phyloP scores from a whole-genome alignment of 2,113 vertebrate species.

The Grantiella picta region DNA sequence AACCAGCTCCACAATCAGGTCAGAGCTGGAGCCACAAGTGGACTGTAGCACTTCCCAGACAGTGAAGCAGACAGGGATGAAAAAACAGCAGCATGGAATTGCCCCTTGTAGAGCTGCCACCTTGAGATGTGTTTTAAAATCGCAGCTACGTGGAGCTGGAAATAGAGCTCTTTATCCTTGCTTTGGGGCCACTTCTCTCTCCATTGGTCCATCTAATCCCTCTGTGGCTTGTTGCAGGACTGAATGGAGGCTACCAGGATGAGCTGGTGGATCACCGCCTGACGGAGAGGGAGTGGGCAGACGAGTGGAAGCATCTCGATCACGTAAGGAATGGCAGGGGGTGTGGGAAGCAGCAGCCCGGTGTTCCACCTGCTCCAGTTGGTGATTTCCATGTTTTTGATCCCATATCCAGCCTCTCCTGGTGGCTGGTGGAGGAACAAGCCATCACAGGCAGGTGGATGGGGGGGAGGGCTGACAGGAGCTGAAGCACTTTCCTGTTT shows the following conservation, averaged over 20 bases:
- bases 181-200: background rate
- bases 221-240: conserved; percentile 73
- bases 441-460: background rate
- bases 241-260: conserved; percentile 93
- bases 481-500: background rate
- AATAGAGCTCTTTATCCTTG: background rate
- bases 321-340: conserved; percentile 82
- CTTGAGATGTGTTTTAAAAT: background rate
- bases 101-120: background rate
- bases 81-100: background rate
- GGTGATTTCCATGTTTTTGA: background rate
- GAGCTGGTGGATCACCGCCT: conserved; percentile 96
- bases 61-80: background rate
- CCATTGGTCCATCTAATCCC: background rate
- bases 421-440: background rate
- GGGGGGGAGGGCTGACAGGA: background rate
- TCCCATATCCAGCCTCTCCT: background rate
- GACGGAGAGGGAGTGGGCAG: conserved; percentile 97
- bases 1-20: background rate
- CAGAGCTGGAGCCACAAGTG: background rate
- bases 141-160: background rate
- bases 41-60: background rate
- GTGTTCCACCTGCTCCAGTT: background rate
- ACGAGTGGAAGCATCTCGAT: conserved; percentile 98
- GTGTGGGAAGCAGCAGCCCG: background rate